Base-by-base conservation (phyloP, 2,888 invertebrate genomes). In the Hydrotaea cyrtoneurina region DNA sequence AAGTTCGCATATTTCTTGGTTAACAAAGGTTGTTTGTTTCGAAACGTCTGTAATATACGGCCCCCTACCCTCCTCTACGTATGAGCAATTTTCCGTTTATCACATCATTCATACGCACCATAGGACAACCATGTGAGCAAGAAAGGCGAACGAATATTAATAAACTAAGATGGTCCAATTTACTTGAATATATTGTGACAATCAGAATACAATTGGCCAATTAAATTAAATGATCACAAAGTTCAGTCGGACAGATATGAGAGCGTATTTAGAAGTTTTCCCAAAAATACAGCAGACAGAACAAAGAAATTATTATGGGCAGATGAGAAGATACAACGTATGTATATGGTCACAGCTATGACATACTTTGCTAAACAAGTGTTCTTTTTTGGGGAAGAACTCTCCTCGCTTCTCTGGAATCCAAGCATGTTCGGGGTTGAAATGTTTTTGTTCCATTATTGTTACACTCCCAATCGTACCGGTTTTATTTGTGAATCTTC, bases 141-240 rank as follows among this genome's bases (percentile, higher is more conserved):
- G 3, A 4, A 57, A 2, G n/a, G 11, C 21, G 13, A 2, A 23
- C 59, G 26, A 26, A 59, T 7, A 59, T 59, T 59, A 26, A 8
- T 10, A 59, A 62, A 36, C 62, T n/a, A 31, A 0, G 1, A n/a
- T 23, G 26, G 31, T 15, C 31, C 62, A 62, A 62, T 62, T 62
- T 62, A 62, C 31, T 62, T n/a, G n/a, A 31, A 62, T 62, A 62
- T 62, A 62, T 50, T 57, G 55, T 57, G 23, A 21, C 21, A 21
- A 57, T 10, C 66, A 66, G 39, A 19, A 66, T 43, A 43, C 39
- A 19, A 66, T 19, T 43, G 66, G 21, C 66, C 43, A 66, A 66
- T 66, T 66, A 66, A 39, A 66, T 66, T 66, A 66, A 66, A 66
- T 66, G 66, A 66, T 66, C 43, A 66, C 66, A 66, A 43, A 43